Evolutionary conservation across 2,797 vertebrate genomes (phyloP).

Genomic region (Cossypha caffra): DNA sequence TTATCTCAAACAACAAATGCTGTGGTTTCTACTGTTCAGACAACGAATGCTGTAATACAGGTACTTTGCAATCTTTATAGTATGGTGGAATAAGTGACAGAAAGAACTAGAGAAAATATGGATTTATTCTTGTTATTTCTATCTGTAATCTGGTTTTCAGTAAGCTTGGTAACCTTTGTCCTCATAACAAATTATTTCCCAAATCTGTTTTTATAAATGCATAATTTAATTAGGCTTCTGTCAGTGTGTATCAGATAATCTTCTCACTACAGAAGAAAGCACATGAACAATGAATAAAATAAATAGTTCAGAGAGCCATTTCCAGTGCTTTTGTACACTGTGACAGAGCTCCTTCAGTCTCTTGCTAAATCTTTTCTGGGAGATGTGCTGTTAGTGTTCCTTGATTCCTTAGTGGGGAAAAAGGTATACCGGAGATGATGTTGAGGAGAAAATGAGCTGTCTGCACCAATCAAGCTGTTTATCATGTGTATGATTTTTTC

Average conservation of each 20-base stretch:
- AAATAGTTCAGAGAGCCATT: neutral
- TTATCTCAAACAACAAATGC: constrained; percentile 61
- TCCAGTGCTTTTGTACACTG: neutral
- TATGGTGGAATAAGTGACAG: neutral
- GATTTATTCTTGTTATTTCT: neutral
- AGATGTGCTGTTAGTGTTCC: neutral
- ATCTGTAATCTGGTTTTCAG: neutral
- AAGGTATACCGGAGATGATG: neutral
- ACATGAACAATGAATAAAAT: neutral
- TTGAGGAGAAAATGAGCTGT: neutral
- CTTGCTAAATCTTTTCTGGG: neutral
- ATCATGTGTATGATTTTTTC: fast-evolving
- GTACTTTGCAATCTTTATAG: constrained; percentile 62
- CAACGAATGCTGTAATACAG: constrained; percentile 65
- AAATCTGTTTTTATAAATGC: neutral
- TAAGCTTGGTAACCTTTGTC: neutral
- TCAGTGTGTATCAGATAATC: neutral
- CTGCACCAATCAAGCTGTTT: neutral
- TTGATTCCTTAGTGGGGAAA: neutral
- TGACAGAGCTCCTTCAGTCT: neutral
- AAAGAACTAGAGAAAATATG: neutral
- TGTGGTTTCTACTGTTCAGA: constrained; percentile 63
- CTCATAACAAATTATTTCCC: neutral
- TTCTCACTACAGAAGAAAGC: neutral
- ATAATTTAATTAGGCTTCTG: neutral